Percentiles rank a stretch among this genome's conserved stretches.
Conservation (phyloP, 2,888 invertebrate species). For the Spilarctia lutea region DNA sequence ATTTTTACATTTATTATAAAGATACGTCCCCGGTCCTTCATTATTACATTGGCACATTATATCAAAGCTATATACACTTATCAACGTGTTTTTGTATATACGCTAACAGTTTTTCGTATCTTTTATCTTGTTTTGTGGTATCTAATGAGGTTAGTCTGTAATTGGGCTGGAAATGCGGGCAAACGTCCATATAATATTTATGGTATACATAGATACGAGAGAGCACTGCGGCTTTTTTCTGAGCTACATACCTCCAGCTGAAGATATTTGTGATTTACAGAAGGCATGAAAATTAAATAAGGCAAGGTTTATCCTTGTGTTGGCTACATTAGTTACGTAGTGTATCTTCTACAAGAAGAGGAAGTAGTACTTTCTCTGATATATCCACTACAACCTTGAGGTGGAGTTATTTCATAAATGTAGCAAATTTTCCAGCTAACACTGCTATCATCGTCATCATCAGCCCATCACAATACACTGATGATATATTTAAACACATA, state of each 20-base stretch:
- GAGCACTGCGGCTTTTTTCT: background rate
- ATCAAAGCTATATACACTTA: background rate
- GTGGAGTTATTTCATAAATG: background rate
- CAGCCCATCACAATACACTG: too few species aligned
- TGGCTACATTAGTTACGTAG: too few species aligned
- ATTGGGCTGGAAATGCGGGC: background rate
- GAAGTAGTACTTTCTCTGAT: too few species aligned
- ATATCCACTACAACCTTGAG: too few species aligned
- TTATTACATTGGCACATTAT: background rate
- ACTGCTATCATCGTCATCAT: too few species aligned
- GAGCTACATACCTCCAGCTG: background rate
- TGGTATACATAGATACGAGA: background rate
- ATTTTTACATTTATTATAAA: conserved; percentile 7
- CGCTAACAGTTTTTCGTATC: background rate
- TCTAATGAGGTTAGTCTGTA: conserved; percentile 3
- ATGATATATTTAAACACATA: background rate
- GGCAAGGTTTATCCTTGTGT: background rate
- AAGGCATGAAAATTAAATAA: background rate
- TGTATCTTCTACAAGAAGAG: too few species aligned
- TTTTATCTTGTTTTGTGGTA: conserved; percentile 2
- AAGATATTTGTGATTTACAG: background rate
- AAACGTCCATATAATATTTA: background rate
- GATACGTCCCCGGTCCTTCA: background rate
- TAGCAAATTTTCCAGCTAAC: too few species aligned
- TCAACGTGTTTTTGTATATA: background rate